Conservation (phyloP, 2,113 vertebrate species). For the Vulpes lagopus region DNA sequence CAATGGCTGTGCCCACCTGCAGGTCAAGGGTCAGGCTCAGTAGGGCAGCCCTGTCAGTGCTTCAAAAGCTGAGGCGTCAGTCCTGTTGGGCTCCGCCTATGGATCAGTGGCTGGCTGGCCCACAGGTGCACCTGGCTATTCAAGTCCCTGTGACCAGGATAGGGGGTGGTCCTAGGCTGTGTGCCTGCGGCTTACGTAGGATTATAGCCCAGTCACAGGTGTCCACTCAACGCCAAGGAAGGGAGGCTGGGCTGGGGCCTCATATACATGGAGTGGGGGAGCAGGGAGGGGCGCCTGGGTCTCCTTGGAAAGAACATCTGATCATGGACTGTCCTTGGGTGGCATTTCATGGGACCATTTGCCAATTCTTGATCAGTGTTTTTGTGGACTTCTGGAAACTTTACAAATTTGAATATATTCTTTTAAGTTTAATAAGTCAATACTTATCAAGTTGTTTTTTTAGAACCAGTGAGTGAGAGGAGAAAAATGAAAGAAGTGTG, state of each 20-base stretch:
- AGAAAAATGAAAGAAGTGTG: neutral
- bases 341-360: neutral
- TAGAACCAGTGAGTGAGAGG: neutral
- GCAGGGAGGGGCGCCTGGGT: neutral
- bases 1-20: conserved; percentile 95
- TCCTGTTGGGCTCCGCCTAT: conserved; percentile 82
- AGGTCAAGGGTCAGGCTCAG: conserved; percentile 91
- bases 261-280: neutral
- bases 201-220: conserved; percentile 84
- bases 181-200: conserved; percentile 80
- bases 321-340: neutral
- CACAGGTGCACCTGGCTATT: conserved; percentile 92
- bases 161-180: conserved; percentile 69
- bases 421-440: neutral
- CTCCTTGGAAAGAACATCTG: neutral
- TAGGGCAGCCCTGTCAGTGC: conserved; percentile 87
- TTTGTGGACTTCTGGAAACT: conserved; percentile 39
- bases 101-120: conserved; percentile 85
- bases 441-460: neutral
- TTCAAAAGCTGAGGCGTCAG: conserved; percentile 84
- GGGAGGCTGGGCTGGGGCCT: neutral
- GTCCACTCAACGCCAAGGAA: conserved; percentile 49
- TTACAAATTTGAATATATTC: conserved; percentile 17
- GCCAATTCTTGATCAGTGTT: neutral
- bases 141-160: conserved; percentile 83